Conservation (phyloP, 1,140 invertebrate genomes). For the Bombus turneri region DNA sequence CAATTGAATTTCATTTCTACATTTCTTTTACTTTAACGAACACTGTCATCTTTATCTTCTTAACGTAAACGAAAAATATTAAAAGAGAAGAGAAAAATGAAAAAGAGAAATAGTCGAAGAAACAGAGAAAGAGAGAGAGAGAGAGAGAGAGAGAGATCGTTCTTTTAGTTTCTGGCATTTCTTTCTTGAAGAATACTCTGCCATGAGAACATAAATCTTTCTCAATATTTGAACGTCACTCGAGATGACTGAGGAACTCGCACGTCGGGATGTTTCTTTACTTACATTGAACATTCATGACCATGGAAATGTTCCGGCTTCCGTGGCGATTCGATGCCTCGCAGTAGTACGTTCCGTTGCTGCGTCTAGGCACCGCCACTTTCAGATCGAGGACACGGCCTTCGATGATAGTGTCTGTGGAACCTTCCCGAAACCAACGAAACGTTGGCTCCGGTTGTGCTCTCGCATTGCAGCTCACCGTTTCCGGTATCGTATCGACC, state of each 20-base stretch:
- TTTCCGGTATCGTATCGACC: conserved; percentile 89
- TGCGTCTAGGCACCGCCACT: conserved; percentile 84
- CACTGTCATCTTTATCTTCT: background rate
- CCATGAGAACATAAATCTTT: background rate
- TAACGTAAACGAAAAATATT: background rate
- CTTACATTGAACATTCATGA: conserved; percentile 92
- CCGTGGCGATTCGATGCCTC: conserved; percentile 91
- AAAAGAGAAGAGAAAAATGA: too few species aligned
- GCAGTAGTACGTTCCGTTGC: conserved; percentile 89
- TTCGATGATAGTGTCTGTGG: conserved; percentile 81
- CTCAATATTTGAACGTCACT: conserved; percentile 19
- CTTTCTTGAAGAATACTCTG: background rate
- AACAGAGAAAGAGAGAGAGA: background rate
- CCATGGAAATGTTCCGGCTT: conserved; percentile 84
- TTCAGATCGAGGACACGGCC: conserved; percentile 84
- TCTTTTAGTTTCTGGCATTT: background rate
- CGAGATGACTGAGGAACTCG: background rate
- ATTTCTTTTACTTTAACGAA: too few species aligned
- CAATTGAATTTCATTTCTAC: background rate
- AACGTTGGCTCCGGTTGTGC: conserved; percentile 88
- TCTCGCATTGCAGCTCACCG: conserved; percentile 89
- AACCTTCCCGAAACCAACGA: conserved; percentile 85
- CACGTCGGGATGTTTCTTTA: conserved; percentile 62
- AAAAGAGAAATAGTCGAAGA: background rate
- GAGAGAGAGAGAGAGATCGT: background rate